phyloP scores from a whole-genome alignment of 2,797 vertebrate species.

The Potorous gilbertii region DNA sequence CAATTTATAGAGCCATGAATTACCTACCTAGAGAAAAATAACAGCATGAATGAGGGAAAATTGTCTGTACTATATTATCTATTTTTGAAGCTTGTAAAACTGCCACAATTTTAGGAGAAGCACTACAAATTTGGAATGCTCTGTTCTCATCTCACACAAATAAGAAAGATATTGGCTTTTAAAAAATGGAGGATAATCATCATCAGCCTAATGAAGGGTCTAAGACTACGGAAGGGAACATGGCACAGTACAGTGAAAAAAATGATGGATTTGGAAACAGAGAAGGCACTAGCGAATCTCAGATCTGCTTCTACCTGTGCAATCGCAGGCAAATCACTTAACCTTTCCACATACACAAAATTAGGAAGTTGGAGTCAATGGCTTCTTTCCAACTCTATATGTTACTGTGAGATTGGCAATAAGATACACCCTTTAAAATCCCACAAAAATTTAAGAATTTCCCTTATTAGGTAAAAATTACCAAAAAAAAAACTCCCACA shows the following conservation, averaged over 20 bases:
- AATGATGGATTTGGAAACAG: neutral
- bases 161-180: neutral
- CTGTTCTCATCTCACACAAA: neutral
- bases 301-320: neutral
- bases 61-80: neutral
- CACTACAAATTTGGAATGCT: neutral
- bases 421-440: slow-evolving; percentile 32
- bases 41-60: neutral
- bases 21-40: neutral
- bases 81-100: neutral
- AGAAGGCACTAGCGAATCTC: neutral
- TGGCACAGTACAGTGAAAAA: neutral
- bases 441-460: neutral
- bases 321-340: too few relatives aligned
- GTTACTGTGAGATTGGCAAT: too few relatives aligned
- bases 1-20: neutral
- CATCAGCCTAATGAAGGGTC: neutral
- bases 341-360: neutral
- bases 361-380: neutral
- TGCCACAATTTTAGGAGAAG: neutral
- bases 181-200: neutral
- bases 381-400: too few relatives aligned
- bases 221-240: neutral
- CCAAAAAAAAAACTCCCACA: too few relatives aligned
- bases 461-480: neutral